Conservation (phyloP, 2,113 vertebrate genomes). For the Lichenostomus cassidix region DNA sequence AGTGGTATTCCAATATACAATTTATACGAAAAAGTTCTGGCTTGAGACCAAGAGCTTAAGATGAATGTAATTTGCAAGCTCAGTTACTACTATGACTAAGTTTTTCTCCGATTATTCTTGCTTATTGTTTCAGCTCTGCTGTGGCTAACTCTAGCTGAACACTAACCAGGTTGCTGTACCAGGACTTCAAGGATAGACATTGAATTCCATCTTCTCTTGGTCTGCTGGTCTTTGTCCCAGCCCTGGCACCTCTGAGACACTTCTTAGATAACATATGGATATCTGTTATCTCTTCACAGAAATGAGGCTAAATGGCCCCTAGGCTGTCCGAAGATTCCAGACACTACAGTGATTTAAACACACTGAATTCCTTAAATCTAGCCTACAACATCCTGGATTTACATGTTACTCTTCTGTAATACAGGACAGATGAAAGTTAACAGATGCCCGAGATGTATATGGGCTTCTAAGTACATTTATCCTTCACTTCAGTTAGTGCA, state of each 20-base stretch:
- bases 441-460: constrained; percentile 16
- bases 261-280: background rate
- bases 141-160: background rate
- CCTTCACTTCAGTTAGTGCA: background rate
- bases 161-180: background rate
- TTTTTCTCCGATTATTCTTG: background rate
- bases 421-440: constrained; percentile 49
- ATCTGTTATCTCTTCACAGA: background rate
- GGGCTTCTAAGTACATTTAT: constrained; percentile 16
- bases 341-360: constrained; percentile 28
- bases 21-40: background rate
- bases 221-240: background rate
- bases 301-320: background rate
- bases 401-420: background rate
- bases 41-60: background rate
- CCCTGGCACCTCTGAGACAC: background rate
- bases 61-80: background rate
- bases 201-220: background rate
- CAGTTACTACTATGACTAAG: background rate
- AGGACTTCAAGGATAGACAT: background rate
- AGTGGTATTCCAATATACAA: background rate
- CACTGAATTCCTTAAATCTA: background rate
- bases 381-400: background rate
- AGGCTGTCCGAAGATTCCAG: background rate
- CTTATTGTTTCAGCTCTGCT: background rate